These are phyloP conservation scores for Eudasyphora cyanicolor DNA, from an alignment of 2,888 invertebrate species.

Conservation along the genomic window DNA sequence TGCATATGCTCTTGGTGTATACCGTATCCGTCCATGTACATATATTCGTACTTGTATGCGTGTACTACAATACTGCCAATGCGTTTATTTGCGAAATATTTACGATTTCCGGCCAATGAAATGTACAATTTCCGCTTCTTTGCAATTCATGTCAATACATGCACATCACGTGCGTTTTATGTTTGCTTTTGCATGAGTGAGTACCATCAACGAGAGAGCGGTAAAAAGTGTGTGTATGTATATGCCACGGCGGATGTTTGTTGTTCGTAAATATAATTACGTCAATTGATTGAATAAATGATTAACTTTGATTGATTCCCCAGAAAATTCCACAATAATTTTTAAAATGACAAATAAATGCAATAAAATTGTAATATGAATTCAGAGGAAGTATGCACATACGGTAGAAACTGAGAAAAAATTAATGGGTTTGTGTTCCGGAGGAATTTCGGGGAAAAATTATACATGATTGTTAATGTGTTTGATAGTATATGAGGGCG, in stretches of 20 bases:
- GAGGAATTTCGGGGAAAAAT: no score
- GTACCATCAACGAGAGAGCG: background rate
- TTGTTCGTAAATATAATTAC: slow-evolving; percentile 17
- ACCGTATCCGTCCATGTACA: background rate
- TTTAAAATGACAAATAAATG: no score
- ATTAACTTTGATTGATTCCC: slow-evolving; percentile 1
- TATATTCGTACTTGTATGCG: background rate
- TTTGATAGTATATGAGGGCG: no score
- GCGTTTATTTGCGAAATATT: slow-evolving; percentile 38
- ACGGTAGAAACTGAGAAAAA: no score
- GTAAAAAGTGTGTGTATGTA: background rate
- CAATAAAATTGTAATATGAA: no score
- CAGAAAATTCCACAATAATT: no score
- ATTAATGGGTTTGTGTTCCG: no score
- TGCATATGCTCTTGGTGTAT: no score
- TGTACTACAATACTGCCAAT: slow-evolving; percentile 20
- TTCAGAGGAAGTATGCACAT: no score
- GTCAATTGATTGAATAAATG: background rate
- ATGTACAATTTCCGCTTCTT: slow-evolving; percentile 47
- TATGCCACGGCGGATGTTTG: background rate
- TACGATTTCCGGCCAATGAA: slow-evolving; percentile 45
- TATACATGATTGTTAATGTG: no score
- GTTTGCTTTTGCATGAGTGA: background rate
- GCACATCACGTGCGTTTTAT: slow-evolving; percentile 6
- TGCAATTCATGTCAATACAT: background rate